phyloP scores from a whole-genome alignment of 2,797 vertebrate genomes.

The Limosa lapponica region DNA sequence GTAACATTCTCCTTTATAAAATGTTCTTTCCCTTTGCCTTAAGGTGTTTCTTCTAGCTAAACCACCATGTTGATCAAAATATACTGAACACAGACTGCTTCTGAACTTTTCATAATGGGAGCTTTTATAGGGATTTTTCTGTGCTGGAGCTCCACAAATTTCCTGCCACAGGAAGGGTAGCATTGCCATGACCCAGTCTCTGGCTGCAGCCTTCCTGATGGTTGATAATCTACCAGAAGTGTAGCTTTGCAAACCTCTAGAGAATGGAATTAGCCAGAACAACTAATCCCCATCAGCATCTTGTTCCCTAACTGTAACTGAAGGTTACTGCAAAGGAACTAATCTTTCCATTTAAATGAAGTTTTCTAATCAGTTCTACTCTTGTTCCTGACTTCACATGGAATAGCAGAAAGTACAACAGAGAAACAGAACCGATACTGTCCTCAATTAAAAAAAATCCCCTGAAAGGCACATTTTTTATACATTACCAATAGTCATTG shows the following conservation, averaged over 20 bases:
- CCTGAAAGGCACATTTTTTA: background rate
- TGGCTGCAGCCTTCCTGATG: background rate
- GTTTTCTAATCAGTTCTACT: background rate
- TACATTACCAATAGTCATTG: background rate
- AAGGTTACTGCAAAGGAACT: background rate
- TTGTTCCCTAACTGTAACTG: background rate
- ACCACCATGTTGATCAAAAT: background rate
- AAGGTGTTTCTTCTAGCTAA: background rate
- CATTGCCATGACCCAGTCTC: background rate
- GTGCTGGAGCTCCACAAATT: background rate
- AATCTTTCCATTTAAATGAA: background rate
- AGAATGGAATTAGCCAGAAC: background rate
- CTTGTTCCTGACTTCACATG: background rate
- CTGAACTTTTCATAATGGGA: background rate
- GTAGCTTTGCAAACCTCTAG: background rate
- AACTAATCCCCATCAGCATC: background rate
- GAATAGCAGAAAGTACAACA: background rate
- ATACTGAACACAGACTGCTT: background rate
- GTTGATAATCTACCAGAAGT: background rate
- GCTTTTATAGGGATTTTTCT: background rate
- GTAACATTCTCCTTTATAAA: background rate
- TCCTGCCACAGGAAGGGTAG: slow-evolving; percentile 26
- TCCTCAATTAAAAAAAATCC: background rate
- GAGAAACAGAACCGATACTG: background rate
- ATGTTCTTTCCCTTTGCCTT: background rate